A percentile compares a stretch with the other conserved stretches of the same genome.
Conservation (phyloP, 2,888 invertebrate genomes). For the Orthonevra nobilis region DNA sequence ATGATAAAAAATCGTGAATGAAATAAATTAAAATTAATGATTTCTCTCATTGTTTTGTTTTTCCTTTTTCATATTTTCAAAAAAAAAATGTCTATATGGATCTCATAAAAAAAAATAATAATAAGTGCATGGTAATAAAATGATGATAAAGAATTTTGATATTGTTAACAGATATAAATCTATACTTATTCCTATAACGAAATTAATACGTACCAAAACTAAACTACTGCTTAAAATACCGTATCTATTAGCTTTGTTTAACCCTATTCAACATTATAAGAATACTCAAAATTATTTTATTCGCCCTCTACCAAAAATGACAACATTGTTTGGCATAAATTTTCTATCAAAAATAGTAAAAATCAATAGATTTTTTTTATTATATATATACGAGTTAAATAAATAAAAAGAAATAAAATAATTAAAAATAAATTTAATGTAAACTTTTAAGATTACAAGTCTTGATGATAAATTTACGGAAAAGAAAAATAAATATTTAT, state of each 20-base stretch:
- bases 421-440: conserved; percentile 41
- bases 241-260: too few species aligned
- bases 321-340: not conserved
- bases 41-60: conserved; percentile 8
- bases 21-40: conserved; percentile 65
- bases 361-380: conserved; percentile 65
- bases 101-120: conserved; percentile 75
- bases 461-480: conserved; percentile 10
- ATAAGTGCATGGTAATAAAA: conserved; percentile 64
- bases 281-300: too few species aligned
- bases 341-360: conserved; percentile 72
- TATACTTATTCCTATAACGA: conserved; percentile 14
- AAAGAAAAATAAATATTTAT: conserved; percentile 3
- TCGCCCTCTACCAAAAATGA: not conserved
- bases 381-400: conserved; percentile 12
- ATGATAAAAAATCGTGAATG: conserved; percentile 63
- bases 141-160: conserved; percentile 39
- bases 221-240: not conserved
- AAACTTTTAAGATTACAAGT: conserved; percentile 38
- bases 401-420: conserved; percentile 15
- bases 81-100: conserved; percentile 79
- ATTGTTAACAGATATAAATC: too few species aligned
- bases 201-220: not conserved
- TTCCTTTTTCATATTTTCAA: conserved; percentile 16
- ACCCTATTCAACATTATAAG: too few species aligned